phyloP scores from a whole-genome alignment of 2,113 vertebrate genomes.

The Uropsilus gracilis region DNA sequence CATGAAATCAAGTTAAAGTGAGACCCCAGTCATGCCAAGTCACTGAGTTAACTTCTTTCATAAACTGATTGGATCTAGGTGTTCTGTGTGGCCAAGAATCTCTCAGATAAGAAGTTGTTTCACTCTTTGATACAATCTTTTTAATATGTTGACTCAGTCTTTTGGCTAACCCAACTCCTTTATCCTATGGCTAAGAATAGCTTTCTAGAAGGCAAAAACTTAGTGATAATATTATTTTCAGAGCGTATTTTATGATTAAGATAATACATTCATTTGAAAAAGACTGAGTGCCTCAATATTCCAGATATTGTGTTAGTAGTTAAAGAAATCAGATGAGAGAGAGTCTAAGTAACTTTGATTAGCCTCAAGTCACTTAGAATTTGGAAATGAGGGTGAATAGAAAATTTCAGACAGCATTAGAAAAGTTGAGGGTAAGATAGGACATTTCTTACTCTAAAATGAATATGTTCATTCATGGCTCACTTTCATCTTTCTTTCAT shows the following conservation, averaged over 20 bases:
- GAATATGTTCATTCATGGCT: neutral
- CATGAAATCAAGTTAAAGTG: neutral
- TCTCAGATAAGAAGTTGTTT: neutral
- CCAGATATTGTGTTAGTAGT: neutral
- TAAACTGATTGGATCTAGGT: neutral
- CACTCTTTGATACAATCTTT: neutral
- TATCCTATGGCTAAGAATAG: neutral
- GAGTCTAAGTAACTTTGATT: no score
- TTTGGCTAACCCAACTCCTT: conserved; percentile 2
- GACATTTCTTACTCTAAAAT: neutral
- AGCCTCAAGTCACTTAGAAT: neutral
- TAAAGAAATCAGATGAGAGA: neutral
- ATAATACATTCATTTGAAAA: neutral
- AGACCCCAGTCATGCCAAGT: neutral
- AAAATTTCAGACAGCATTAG: neutral
- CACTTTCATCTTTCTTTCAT: neutral
- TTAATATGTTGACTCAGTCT: conserved; percentile 18
- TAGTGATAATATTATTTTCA: neutral
- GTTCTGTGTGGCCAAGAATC: neutral
- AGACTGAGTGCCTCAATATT: neutral
- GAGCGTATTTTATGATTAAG: neutral
- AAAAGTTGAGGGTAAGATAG: neutral
- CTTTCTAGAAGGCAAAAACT: neutral
- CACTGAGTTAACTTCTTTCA: neutral
- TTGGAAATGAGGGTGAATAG: neutral